Conservation (phyloP, 1,140 invertebrate genomes). For the Trichogramma pretiosum region DNA sequence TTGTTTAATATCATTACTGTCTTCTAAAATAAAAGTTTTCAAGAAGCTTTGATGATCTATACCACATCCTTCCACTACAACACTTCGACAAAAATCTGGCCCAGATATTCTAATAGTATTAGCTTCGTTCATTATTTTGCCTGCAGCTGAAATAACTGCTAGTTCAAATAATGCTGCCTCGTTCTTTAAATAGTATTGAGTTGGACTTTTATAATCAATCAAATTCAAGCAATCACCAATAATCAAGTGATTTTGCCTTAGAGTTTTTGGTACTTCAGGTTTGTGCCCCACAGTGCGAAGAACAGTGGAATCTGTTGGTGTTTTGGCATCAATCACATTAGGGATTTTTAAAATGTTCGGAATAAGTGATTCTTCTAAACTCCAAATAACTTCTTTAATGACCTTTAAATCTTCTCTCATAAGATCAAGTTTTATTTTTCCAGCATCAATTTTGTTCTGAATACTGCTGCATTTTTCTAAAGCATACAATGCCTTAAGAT, state of each 20-base stretch:
- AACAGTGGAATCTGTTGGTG: conserved; percentile 44
- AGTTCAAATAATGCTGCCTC: conserved; percentile 58
- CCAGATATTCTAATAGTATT: conserved; percentile 41
- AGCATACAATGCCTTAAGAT: no score
- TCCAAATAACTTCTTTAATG: conserved; percentile 49
- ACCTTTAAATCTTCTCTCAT: conserved; percentile 53
- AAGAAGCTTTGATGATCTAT: conserved; percentile 47
- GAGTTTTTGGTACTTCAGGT: conserved; percentile 19
- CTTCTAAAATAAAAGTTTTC: conserved; percentile 48
- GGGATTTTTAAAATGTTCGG: conserved; percentile 53
- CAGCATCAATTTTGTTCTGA: no score
- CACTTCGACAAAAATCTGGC: conserved; percentile 57
- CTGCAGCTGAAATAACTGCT: conserved; percentile 35
- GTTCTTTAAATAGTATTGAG: conserved; percentile 53
- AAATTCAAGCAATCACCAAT: conserved; percentile 47
- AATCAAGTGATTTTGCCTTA: conserved; percentile 47
- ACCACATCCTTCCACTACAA: conserved; percentile 60
- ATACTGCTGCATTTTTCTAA: no score
- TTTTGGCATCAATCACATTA: conserved; percentile 54
- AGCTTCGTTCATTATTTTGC: conserved; percentile 42
- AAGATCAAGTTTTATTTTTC: no score
- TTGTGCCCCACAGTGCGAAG: conserved; percentile 39
- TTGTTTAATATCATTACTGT: conserved; percentile 42
- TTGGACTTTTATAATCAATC: conserved; percentile 51
- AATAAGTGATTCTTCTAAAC: conserved; percentile 53